Conservation (phyloP, 2,888 invertebrate genomes). For the Drosophila fulvimacula region DNA sequence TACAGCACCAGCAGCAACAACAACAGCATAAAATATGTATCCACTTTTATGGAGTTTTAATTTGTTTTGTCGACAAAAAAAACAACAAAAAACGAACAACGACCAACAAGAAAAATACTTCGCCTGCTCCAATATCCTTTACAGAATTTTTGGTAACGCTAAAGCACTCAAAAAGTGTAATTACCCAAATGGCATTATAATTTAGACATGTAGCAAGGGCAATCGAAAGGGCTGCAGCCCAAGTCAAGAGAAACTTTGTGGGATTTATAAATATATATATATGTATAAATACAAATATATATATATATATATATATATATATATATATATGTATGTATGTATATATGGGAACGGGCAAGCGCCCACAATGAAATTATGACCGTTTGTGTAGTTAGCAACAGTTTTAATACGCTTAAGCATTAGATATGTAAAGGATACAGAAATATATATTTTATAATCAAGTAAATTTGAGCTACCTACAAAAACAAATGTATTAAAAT, state of each 20-base stretch:
- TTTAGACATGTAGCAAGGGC: constrained; percentile 55
- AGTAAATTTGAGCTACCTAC: too few species aligned
- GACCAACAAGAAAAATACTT: constrained; percentile 13
- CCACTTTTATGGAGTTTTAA: constrained; percentile 78
- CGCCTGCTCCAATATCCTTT: constrained; percentile 61
- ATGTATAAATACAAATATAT: background rate
- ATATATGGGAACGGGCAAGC: background rate
- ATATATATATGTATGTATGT: background rate
- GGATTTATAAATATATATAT: background rate
- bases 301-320: too few species aligned
- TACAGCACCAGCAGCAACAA: constrained; percentile 44
- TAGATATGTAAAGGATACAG: background rate
- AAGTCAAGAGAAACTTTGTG: constrained; percentile 34
- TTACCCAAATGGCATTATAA: constrained; percentile 75
- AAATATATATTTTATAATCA: too few species aligned
- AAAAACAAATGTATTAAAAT: too few species aligned
- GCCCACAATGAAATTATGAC: constrained; percentile 9
- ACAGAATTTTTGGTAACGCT: constrained; percentile 51
- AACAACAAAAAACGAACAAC: background rate
- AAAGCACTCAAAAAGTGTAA: constrained; percentile 75
- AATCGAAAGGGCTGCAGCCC: constrained; percentile 13
- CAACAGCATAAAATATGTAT: constrained; percentile 70
- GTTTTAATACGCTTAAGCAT: constrained; percentile 14
- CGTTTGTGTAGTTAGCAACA: constrained; percentile 11
- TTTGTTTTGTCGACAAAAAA: constrained; percentile 75